A percentile compares a stretch with the other conserved stretches of the same genome.
Evolutionary conservation across 2,113 vertebrate genomes (phyloP).

Genomic region (Jaculus jaculus): DNA sequence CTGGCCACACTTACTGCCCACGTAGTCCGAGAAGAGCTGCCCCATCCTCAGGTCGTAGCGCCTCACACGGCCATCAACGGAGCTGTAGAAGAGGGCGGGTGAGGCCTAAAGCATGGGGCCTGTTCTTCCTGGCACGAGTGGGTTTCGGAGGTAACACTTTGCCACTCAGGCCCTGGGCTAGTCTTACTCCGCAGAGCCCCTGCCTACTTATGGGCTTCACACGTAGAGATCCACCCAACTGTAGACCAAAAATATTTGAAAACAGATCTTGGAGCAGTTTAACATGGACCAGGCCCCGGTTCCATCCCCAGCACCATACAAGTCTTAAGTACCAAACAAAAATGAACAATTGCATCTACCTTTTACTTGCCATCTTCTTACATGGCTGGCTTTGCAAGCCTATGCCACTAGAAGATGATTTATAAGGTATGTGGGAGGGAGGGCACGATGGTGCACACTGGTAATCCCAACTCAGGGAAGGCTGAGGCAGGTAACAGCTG

Average conservation of each 20-base stretch:
- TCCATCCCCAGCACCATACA: not conserved
- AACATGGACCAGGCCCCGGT: not conserved
- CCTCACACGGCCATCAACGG: constrained; percentile 88
- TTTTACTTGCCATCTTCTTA: too few species aligned
- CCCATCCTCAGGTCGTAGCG: constrained; percentile 94
- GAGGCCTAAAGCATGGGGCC: too few species aligned
- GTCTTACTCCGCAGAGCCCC: not conserved
- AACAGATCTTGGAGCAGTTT: not conserved
- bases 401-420: too few species aligned
- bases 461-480: too few species aligned
- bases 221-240: not conserved
- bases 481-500: too few species aligned
- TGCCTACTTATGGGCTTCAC: not conserved
- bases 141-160: not conserved
- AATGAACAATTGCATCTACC: too few species aligned
- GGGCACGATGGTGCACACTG: too few species aligned
- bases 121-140: not conserved
- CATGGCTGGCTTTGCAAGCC: too few species aligned
- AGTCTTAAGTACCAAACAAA: too few species aligned
- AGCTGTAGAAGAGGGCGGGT: constrained; percentile 81
- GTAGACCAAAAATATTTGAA: not conserved
- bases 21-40: constrained; percentile 91
- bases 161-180: not conserved
- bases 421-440: too few species aligned
- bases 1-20: constrained; percentile 89